Evolutionary conservation across 2,113 vertebrate species (phyloP).

Genomic region (Sprattus sprattus): DNA sequence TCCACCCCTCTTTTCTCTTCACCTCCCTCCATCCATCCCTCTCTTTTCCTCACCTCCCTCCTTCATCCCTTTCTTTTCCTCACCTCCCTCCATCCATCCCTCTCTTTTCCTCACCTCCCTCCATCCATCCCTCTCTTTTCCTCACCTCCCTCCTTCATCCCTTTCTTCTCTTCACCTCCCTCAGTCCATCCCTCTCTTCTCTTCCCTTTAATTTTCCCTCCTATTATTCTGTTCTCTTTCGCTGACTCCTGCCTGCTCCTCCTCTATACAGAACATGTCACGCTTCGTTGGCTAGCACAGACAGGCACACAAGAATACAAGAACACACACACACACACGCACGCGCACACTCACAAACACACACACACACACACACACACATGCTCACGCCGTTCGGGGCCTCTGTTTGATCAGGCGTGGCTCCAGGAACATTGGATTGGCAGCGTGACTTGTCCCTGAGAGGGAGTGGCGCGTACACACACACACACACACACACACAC

Average conservation of each 20-base stretch:
- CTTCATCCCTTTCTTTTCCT: too few relatives aligned
- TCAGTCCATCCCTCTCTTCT: background rate
- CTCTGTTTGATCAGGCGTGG: constrained; percentile 30
- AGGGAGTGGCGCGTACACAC: background rate
- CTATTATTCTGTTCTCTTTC: constrained; percentile 29
- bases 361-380: background rate
- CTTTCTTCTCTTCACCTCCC: background rate
- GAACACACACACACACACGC: background rate
- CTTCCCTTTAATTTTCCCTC: background rate
- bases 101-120: too few relatives aligned
- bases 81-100: too few relatives aligned
- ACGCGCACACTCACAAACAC: background rate
- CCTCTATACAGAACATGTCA: constrained; percentile 16
- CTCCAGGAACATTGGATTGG: constrained; percentile 17
- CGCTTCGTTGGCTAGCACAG: constrained; percentile 28
- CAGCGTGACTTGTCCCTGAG: background rate
- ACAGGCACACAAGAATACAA: background rate
- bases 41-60: too few relatives aligned
- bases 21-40: too few relatives aligned
- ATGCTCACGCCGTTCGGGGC: background rate
- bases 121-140: background rate
- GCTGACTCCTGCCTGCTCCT: constrained; percentile 13
- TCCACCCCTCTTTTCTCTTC: too few relatives aligned
- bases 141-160: background rate
- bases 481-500: background rate